A percentile compares a stretch with the other conserved stretches of the same genome.
phyloP scores from a whole-genome alignment of 92 coral and sea anemone genomes.

The Galaxea fascicularis region DNA sequence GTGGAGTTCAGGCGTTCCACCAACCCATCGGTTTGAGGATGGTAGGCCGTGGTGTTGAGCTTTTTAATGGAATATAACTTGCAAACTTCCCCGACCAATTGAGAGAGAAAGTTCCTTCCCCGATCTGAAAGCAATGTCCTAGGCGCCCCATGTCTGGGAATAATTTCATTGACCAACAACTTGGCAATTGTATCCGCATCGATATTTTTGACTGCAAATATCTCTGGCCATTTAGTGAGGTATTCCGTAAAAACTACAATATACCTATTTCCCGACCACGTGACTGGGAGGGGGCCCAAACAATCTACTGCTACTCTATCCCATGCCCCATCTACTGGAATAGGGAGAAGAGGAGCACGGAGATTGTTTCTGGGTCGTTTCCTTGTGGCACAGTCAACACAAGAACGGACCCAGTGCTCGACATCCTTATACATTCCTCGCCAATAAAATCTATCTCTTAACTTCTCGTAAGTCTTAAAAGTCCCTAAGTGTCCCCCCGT shows the following conservation, averaged over 20 bases:
- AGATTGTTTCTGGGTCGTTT: slow-evolving; percentile 22
- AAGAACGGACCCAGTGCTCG: slow-evolving; percentile 52
- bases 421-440: slow-evolving; percentile 68
- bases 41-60: slow-evolving; percentile 52
- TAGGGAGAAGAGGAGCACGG: slow-evolving; percentile 43
- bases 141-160: slow-evolving; percentile 61
- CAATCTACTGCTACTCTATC: slow-evolving; percentile 40
- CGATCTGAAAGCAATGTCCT: slow-evolving; percentile 52
- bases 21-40: slow-evolving; percentile 42
- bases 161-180: slow-evolving; percentile 55
- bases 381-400: slow-evolving; percentile 38
- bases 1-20: slow-evolving; percentile 60
- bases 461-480: slow-evolving; percentile 65
- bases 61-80: slow-evolving; percentile 32
- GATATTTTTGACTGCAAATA: slow-evolving; percentile 60
- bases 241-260: slow-evolving; percentile 68
- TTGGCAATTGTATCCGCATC: slow-evolving; percentile 62
- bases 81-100: slow-evolving; percentile 46
- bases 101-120: slow-evolving; percentile 50
- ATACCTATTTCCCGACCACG: slow-evolving; percentile 65
- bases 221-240: slow-evolving; percentile 76
- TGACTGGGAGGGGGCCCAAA: slow-evolving; percentile 69
- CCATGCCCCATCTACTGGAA: slow-evolving; percentile 47
- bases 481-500: slow-evolving; percentile 71
- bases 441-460: slow-evolving; percentile 63